Conservation (phyloP, 30 jellyfish, hydroid and myxozoan species). For the Sanderia malayensis region DNA sequence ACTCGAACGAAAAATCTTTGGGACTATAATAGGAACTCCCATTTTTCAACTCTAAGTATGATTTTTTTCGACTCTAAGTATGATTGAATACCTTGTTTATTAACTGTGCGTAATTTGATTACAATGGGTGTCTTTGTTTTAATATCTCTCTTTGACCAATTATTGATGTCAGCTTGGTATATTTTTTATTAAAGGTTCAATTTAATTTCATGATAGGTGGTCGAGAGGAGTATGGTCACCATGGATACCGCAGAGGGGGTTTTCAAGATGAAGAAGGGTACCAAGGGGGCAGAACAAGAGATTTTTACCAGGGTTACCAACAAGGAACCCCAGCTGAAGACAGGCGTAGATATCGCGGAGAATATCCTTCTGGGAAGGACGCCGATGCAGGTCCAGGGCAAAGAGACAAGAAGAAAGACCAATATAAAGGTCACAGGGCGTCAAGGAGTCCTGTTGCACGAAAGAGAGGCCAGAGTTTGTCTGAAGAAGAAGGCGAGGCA, state of each 20-base stretch:
- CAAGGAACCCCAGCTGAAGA: constrained; percentile 44
- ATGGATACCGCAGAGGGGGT: constrained; percentile 26
- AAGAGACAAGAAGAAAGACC: constrained; percentile 36
- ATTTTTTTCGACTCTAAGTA: no score
- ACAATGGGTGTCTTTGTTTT: no score
- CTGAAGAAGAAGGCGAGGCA: constrained; percentile 36
- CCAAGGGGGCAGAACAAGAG: constrained; percentile 59
- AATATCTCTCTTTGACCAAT: no score
- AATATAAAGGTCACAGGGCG: constrained; percentile 23
- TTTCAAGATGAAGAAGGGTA: constrained; percentile 41
- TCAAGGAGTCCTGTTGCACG: constrained; percentile 38
- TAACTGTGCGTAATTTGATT: no score
- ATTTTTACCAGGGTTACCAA: constrained; percentile 25
- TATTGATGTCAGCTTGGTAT: no score
- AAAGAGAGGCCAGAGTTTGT: constrained; percentile 42
- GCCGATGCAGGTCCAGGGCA: constrained; percentile 11
- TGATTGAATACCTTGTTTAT: no score
- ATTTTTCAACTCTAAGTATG: no score
- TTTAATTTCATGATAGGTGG: constrained; percentile 17
- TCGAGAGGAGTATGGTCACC: constrained; percentile 56
- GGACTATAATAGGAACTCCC: not conserved
- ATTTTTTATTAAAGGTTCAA: no score
- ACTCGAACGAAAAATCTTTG: no score
- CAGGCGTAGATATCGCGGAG: constrained; percentile 42
- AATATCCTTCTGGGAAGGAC: constrained; percentile 15